Conservation (phyloP, 2,888 invertebrate genomes). For the Eurytoma californica region DNA sequence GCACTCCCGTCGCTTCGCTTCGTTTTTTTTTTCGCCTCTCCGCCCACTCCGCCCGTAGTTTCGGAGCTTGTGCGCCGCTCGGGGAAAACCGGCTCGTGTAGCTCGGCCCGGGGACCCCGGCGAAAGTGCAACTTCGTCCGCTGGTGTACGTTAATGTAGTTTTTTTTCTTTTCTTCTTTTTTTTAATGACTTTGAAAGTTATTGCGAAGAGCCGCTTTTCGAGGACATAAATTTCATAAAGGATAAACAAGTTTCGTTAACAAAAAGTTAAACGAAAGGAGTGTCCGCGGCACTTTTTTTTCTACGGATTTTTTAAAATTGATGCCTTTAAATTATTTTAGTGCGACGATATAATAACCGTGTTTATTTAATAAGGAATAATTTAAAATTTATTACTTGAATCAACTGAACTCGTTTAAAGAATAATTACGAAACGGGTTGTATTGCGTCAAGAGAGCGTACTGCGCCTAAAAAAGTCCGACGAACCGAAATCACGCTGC, state of each 20-base stretch:
- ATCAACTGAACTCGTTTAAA: no score
- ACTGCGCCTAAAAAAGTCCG: no score
- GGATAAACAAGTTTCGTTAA: no score
- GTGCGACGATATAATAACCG: no score
- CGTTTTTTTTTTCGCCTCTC: background rate
- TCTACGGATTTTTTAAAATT: background rate
- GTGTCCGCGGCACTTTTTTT: background rate
- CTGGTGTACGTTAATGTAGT: background rate
- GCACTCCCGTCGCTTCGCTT: background rate
- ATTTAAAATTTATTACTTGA: no score
- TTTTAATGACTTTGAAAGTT: constrained; percentile 22
- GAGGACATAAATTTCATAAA: constrained; percentile 1
- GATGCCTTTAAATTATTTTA: no score
- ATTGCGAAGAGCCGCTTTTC: constrained; percentile 1
- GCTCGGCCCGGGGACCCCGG: background rate
- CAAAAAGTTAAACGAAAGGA: no score
- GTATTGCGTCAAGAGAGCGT: no score
- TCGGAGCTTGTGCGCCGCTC: background rate
- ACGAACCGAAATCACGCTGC: no score
- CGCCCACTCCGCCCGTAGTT: background rate
- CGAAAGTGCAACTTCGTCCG: constrained; percentile 22
- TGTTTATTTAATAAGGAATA: no score
- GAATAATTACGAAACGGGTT: no score
- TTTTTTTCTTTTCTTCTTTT: background rate
- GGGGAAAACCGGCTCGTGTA: constrained; percentile 38